Conservation (phyloP, 2,888 invertebrate species). For the Dryomyza anilis region DNA sequence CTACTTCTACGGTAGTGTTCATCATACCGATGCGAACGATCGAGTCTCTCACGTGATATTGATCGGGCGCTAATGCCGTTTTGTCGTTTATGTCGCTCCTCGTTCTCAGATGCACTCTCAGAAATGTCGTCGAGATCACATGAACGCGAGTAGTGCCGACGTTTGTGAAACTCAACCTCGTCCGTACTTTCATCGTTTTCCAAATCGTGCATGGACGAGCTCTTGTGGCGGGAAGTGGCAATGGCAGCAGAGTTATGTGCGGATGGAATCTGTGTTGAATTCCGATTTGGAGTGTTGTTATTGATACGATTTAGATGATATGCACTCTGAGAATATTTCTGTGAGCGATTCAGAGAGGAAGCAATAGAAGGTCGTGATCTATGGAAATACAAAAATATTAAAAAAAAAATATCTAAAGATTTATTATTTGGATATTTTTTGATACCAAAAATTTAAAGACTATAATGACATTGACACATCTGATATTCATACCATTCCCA, state of each 20-base stretch:
- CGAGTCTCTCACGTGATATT: slow-evolving; percentile 43
- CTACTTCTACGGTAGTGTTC: slow-evolving; percentile 46
- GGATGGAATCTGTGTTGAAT: neutral
- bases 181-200: slow-evolving; percentile 48
- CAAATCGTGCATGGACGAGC: slow-evolving; percentile 59
- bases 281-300: slow-evolving; percentile 36
- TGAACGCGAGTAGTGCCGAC: slow-evolving; percentile 60
- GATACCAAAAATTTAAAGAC: too few relatives aligned
- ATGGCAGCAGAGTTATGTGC: neutral
- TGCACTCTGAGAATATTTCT: slow-evolving; percentile 60
- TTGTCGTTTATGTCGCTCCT: slow-evolving; percentile 51
- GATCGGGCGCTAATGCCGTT: slow-evolving; percentile 43
- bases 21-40: slow-evolving; percentile 47
- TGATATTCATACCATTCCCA: too few relatives aligned
- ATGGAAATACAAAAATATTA: neutral
- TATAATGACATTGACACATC: too few relatives aligned
- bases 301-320: slow-evolving; percentile 56
- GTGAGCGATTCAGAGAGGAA: slow-evolving; percentile 44
- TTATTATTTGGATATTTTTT: too few relatives aligned
- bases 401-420: too few relatives aligned
- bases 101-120: slow-evolving; percentile 61
- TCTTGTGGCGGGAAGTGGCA: slow-evolving; percentile 46
- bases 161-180: slow-evolving; percentile 55
- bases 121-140: slow-evolving; percentile 62
- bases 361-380: slow-evolving; percentile 48